Conservation (phyloP, 1,140 invertebrate genomes). For the Chrysoperla carnea region DNA sequence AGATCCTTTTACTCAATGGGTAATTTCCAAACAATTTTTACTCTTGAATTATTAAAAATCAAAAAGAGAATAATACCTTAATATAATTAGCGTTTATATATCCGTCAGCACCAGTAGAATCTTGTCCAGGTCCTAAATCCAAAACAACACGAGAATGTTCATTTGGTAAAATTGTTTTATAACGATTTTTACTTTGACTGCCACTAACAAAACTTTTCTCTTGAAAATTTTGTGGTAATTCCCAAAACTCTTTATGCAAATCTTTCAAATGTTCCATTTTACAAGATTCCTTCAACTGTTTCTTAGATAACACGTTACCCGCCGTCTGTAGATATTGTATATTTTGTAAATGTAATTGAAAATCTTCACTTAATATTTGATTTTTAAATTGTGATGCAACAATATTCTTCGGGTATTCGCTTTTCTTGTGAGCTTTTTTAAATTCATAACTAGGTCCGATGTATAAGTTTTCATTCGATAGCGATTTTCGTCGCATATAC, state of each 20-base stretch:
- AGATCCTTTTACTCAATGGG: no score
- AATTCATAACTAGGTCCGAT: slow-evolving; percentile 4
- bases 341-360: slow-evolving; percentile 46
- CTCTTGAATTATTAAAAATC: no score
- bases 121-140: slow-evolving; percentile 18
- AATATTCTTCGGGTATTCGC: slow-evolving; percentile 23
- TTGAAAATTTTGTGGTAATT: slow-evolving; percentile 77
- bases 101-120: slow-evolving; percentile 27
- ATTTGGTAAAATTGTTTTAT: slow-evolving; percentile 76
- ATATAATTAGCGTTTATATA: slow-evolving; percentile 85
- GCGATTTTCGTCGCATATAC: slow-evolving; percentile 22
- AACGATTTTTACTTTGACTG: slow-evolving; percentile 79
- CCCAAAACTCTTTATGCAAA: slow-evolving; percentile 83
- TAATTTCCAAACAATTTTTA: no score
- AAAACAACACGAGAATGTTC: slow-evolving; percentile 58
- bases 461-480: slow-evolving; percentile 34
- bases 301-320: slow-evolving; percentile 31
- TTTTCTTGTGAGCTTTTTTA: background rate
- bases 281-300: slow-evolving; percentile 15
- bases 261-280: slow-evolving; percentile 49
- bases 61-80: slow-evolving; percentile 41
- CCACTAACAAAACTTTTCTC: slow-evolving; percentile 75
- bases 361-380: slow-evolving; percentile 32
- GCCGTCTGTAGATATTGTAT: slow-evolving; percentile 47
- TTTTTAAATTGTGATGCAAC: slow-evolving; percentile 33